Evolutionary conservation across 2,113 vertebrate species (phyloP).

Genomic region (Tinamus guttatus): DNA sequence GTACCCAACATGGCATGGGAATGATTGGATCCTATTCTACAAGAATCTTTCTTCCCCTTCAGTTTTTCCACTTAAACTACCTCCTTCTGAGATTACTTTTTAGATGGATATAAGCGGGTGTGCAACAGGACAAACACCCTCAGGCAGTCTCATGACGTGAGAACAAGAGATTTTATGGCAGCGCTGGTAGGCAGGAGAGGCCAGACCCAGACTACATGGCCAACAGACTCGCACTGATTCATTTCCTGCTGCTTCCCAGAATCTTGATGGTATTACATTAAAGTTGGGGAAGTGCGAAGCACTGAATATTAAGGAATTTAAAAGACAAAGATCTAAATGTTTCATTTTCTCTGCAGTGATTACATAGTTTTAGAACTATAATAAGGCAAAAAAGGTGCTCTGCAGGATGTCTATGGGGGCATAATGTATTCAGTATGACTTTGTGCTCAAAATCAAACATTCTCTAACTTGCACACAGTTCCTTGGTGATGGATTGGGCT

Average conservation of each 20-base stretch:
- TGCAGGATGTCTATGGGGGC: not conserved
- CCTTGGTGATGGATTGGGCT: not conserved
- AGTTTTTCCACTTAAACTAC: not conserved
- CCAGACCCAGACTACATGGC: not conserved
- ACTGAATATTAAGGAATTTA: not conserved
- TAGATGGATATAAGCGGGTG: not conserved
- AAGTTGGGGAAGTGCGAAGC: not conserved
- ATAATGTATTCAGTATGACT: not conserved
- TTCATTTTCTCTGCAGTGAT: not conserved
- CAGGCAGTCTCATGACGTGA: not conserved
- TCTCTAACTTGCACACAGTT: not conserved
- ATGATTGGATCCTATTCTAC: not conserved
- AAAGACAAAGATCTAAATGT: not conserved
- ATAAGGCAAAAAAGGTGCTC: not conserved
- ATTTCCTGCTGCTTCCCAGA: not conserved
- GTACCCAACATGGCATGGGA: fast-evolving
- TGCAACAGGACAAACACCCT: not conserved
- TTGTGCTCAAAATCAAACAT: not conserved
- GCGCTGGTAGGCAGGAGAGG: not conserved
- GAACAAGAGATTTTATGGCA: not conserved
- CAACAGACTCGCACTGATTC: not conserved
- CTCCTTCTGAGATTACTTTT: not conserved
- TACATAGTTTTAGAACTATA: not conserved
- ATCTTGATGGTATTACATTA: not conserved
- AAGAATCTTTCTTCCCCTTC: not conserved